phyloP scores from a whole-genome alignment of 2,888 invertebrate genomes.

The Trachelus tabidus region DNA sequence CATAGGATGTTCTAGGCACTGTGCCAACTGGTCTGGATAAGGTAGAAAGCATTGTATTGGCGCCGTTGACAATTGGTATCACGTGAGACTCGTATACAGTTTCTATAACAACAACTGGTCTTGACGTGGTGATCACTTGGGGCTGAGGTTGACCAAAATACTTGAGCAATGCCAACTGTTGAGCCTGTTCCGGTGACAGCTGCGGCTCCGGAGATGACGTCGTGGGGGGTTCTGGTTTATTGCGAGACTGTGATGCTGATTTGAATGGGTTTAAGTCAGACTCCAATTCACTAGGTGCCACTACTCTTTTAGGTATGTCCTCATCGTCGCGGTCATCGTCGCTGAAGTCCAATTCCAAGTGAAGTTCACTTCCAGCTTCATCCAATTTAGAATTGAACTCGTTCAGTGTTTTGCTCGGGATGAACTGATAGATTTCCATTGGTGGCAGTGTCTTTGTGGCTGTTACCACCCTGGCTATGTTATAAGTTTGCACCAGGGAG shows the following conservation, averaged over 20 bases:
- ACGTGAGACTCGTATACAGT: conserved; percentile 87
- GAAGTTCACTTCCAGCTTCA: conserved; percentile 89
- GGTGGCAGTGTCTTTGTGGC: conserved; percentile 92
- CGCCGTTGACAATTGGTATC: conserved; percentile 81
- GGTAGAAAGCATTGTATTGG: conserved; percentile 81
- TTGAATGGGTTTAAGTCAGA: conserved; percentile 80
- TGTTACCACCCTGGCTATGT: conserved; percentile 86
- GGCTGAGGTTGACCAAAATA: conserved; percentile 73
- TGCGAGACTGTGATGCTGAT: conserved; percentile 68
- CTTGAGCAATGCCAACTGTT: conserved; percentile 79
- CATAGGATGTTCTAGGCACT: conserved; percentile 82
- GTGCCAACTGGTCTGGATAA: conserved; percentile 83
- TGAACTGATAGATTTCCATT: conserved; percentile 87
- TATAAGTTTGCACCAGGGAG: conserved; percentile 90
- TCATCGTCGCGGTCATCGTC: conserved; percentile 73
- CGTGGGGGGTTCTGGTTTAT: conserved; percentile 65
- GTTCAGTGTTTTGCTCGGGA: conserved; percentile 86
- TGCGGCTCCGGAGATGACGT: conserved; percentile 26
- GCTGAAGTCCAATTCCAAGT: conserved; percentile 86
- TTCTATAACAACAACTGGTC: conserved; percentile 80
- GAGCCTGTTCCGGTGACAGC: conserved; percentile 78
- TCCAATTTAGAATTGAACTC: conserved; percentile 90
- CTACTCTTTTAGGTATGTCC: conserved; percentile 63
- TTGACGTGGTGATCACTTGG: conserved; percentile 82
- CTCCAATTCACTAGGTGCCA: conserved; percentile 72